These are phyloP conservation scores for Drosophila albomicans DNA, from an alignment of 1,140 invertebrate species.

Conservation along the genomic window DNA sequence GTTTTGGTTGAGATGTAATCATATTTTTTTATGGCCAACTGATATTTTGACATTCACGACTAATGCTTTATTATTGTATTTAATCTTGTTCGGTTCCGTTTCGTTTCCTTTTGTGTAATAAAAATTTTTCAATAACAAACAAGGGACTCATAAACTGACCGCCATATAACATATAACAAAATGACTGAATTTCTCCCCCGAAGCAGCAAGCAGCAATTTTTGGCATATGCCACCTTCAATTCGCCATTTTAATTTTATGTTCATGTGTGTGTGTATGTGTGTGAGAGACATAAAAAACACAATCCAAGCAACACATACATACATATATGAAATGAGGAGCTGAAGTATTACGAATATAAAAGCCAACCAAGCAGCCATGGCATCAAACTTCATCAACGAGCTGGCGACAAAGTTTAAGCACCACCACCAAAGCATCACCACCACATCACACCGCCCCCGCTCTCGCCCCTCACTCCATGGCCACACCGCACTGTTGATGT, in stretches of 20 bases:
- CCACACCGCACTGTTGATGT: not conserved
- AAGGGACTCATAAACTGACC: conserved; percentile 46
- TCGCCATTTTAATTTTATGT: conserved; percentile 66
- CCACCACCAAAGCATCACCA: conserved; percentile 33
- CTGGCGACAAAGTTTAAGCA: conserved; percentile 75
- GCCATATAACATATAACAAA: conserved; percentile 54
- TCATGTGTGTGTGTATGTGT: conserved; percentile 1
- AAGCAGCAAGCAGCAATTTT: conserved; percentile 23
- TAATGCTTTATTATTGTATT: conserved; percentile 23
- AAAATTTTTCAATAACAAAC: conserved; percentile 48
- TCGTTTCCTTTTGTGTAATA: conserved; percentile 16
- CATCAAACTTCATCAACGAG: conserved; percentile 81
- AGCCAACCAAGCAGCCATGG: conserved; percentile 61
- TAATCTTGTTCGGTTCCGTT: conserved; percentile 11
- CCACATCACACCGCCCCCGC: not conserved
- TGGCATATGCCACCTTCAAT: conserved; percentile 67
- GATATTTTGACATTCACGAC: not conserved
- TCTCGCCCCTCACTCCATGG: too few species aligned
- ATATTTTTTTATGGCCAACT: not conserved
- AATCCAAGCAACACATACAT: conserved; percentile 19
- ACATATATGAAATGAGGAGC: conserved; percentile 45
- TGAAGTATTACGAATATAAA: conserved; percentile 57
- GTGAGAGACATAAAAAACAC: conserved; percentile 57
- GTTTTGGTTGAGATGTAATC: not conserved
- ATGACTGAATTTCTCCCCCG: conserved; percentile 46